Base-by-base conservation (phyloP, 1,140 invertebrate species). In the Dinoponera quadriceps region DNA sequence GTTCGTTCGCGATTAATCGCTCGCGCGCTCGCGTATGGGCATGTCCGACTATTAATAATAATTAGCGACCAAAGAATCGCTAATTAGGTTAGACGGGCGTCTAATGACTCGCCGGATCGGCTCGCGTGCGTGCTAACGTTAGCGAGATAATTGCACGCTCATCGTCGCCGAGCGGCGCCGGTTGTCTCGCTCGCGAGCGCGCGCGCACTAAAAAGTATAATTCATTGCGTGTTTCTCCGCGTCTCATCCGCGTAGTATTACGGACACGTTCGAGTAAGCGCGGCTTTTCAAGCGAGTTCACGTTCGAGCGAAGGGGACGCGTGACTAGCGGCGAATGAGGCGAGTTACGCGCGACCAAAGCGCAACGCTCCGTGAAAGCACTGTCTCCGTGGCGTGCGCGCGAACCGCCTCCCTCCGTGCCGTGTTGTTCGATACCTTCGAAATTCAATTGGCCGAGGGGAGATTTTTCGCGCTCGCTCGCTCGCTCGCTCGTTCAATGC, bases 281-380 rank as follows among this genome's bases (percentile, higher is more conserved):
- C 44, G 49, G 20, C 63, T 74, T 73, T 33, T 69, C 29, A 83
- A 54, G 80, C 65, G 85, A 69, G 63, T 83, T 72, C 72, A 83
- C 74, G 66, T 48, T 44, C 59, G 75, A 54, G 83, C 88, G 78
- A 81, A 74, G 73, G 82, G 82, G 83, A 91, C 91, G 87, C 92
- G 91, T 92, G 92, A 92, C 92, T 89, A 87, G 84, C 85, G 83
- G 90, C 89, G 89, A 92, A 91, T 92, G 91, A 92, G 90, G 85
- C 91, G 84, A 88, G 91, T 92, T 92, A 92, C 90, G 88, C 91
- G 91, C 88, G 71, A 85, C 87, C 87, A 62, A 86, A 90, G 84
- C 85, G 85, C 87, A 87, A 84, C 84, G 72, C 85, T 89, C 89
- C 91, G 91, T 92, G 91, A 92, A 92, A 92, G 87, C 86, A 87